A percentile compares a stretch with the other conserved stretches of the same genome.
phyloP scores from a whole-genome alignment of 2,888 invertebrate species.

The Cerceris ruficornis region DNA sequence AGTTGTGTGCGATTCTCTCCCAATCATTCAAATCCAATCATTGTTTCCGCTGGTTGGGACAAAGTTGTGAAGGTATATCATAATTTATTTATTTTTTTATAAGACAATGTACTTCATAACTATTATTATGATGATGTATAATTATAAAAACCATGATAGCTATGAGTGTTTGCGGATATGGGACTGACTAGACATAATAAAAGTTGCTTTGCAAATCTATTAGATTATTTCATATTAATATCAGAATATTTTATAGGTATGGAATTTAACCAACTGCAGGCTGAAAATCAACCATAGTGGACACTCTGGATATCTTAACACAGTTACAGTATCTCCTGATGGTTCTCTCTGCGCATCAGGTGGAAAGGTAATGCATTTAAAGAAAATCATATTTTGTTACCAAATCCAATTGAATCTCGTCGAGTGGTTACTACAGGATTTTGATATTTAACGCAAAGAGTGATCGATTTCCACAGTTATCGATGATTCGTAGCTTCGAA shows the following conservation, averaged over 20 bases:
- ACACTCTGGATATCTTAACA: conserved; percentile 98
- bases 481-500: too few species aligned
- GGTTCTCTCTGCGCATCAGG: conserved; percentile 99
- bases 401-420: too few species aligned
- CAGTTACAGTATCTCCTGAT: conserved; percentile 99
- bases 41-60: conserved; percentile 99
- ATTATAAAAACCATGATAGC: conserved; percentile 71
- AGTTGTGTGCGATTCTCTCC: conserved; percentile 99
- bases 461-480: too few species aligned
- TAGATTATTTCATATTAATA: conserved; percentile 4
- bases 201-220: conserved; percentile 2
- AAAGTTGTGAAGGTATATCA: conserved; percentile 93
- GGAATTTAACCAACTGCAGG: conserved; percentile 99
- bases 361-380: conserved; percentile 87
- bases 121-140: conserved; percentile 71
- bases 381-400: neutral
- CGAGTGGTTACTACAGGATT: too few species aligned
- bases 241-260: conserved; percentile 85
- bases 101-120: neutral
- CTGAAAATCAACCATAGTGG: conserved; percentile 99
- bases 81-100: neutral
- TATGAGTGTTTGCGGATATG: conserved; percentile 81
- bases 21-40: conserved; percentile 98
- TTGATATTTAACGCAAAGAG: too few species aligned
- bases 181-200: conserved; percentile 73